phyloP scores from a whole-genome alignment of 2,113 vertebrate species.

The Pterophyllum scalare region DNA sequence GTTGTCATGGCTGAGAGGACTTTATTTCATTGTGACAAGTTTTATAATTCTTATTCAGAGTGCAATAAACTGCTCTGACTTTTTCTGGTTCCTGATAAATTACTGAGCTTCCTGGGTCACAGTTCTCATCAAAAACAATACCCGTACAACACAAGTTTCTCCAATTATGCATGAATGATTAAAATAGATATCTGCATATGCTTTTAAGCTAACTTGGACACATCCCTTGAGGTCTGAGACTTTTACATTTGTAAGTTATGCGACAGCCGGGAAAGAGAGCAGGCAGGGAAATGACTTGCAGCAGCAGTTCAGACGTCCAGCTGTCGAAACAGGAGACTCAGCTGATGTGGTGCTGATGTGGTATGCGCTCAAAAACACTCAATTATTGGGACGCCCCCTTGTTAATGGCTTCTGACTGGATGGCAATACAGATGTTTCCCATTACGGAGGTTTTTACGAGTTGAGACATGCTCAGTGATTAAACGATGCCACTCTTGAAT shows the following conservation, averaged over 20 bases:
- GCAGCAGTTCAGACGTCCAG: background rate
- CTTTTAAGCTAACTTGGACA: background rate
- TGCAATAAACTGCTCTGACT: background rate
- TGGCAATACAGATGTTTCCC: slow-evolving; percentile 6
- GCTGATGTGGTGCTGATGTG: background rate
- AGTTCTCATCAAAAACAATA: background rate
- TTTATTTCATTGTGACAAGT: background rate
- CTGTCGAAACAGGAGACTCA: background rate
- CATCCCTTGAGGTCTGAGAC: background rate
- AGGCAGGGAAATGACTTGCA: background rate
- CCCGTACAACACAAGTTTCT: accelerated
- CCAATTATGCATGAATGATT: background rate
- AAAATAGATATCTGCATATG: background rate
- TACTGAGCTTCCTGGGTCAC: background rate
- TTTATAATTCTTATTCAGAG: background rate
- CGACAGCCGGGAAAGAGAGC: background rate
- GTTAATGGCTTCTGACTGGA: slow-evolving; percentile 5
- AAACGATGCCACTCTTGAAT: background rate
- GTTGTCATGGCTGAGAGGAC: background rate
- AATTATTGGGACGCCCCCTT: accelerated
- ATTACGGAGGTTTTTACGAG: slow-evolving; percentile 3
- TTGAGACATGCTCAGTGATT: background rate
- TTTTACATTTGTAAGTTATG: background rate
- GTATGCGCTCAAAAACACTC: background rate
- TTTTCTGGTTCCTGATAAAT: background rate